Evolutionary conservation across 2,888 invertebrate species (phyloP).

Genomic region (Pachliopta kotzebuea): DNA sequence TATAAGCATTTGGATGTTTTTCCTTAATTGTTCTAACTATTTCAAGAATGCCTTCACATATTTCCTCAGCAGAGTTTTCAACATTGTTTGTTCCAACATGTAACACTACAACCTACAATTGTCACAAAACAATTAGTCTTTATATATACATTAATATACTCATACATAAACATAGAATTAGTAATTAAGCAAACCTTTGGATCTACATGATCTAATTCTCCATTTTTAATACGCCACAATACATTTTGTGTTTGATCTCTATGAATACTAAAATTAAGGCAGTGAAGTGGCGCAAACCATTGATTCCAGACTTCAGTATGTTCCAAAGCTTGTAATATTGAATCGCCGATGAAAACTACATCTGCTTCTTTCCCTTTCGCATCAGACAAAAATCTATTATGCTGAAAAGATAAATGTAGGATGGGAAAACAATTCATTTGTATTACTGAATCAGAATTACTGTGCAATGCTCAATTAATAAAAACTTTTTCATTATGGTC

Average conservation of each 20-base stretch:
- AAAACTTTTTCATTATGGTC: constrained; percentile 25
- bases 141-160: neutral
- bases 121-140: constrained; percentile 6
- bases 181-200: constrained; percentile 85
- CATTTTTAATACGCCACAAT: constrained; percentile 93
- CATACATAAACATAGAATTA: neutral
- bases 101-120: constrained; percentile 88
- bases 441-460: neutral
- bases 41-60: constrained; percentile 89
- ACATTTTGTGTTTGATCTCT: constrained; percentile 94
- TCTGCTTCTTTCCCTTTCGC: constrained; percentile 95
- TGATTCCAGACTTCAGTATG: constrained; percentile 94
- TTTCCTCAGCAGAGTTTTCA: constrained; percentile 88
- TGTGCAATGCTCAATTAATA: neutral
- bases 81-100: constrained; percentile 95
- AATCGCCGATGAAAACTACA: constrained; percentile 95
- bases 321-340: constrained; percentile 89
- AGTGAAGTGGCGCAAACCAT: constrained; percentile 94
- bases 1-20: constrained; percentile 89
- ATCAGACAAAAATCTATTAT: constrained; percentile 91
- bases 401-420: constrained; percentile 77
- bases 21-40: constrained; percentile 87
- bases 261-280: constrained; percentile 94
- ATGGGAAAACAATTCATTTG: neutral
- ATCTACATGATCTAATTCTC: constrained; percentile 92